phyloP scores from a whole-genome alignment of 1,140 invertebrate species.

The Linepithema humile region DNA sequence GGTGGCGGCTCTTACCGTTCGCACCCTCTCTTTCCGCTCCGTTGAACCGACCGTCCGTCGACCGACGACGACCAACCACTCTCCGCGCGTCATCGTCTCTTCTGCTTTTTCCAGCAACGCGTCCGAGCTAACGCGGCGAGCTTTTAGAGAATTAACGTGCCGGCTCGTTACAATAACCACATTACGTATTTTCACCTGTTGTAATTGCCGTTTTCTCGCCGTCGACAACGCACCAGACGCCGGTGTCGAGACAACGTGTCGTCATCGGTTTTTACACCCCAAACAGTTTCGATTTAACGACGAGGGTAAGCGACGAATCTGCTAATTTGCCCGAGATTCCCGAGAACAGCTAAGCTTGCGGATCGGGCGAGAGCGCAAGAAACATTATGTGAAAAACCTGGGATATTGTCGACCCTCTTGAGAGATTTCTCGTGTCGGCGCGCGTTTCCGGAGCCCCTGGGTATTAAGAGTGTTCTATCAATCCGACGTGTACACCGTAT shows the following conservation, averaged over 20 bases:
- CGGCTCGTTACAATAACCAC: constrained; percentile 17
- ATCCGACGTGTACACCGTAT: constrained; percentile 19
- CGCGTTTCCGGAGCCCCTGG: neutral
- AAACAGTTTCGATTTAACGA: neutral
- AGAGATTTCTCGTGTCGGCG: constrained; percentile 42
- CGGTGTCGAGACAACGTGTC: neutral
- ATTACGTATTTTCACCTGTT: neutral
- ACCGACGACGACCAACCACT: neutral
- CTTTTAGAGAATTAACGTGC: constrained; percentile 38
- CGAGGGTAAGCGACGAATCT: neutral
- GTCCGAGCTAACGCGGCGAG: neutral
- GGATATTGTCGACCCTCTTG: constrained; percentile 2
- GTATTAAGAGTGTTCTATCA: constrained; percentile 36
- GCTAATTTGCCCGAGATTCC: constrained; percentile 42
- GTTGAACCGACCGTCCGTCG: constrained; percentile 23
- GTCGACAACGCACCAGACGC: neutral
- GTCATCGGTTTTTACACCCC: neutral
- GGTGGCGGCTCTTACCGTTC: constrained; percentile 9
- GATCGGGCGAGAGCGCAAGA: constrained; percentile 6
- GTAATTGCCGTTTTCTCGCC: constrained; percentile 30
- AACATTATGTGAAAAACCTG: neutral
- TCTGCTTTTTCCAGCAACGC: neutral
- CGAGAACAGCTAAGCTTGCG: neutral
- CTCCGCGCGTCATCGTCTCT: neutral
- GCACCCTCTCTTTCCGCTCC: constrained; percentile 7